phyloP scores from a whole-genome alignment of 2,888 invertebrate genomes.

The Microplitis manilae region DNA sequence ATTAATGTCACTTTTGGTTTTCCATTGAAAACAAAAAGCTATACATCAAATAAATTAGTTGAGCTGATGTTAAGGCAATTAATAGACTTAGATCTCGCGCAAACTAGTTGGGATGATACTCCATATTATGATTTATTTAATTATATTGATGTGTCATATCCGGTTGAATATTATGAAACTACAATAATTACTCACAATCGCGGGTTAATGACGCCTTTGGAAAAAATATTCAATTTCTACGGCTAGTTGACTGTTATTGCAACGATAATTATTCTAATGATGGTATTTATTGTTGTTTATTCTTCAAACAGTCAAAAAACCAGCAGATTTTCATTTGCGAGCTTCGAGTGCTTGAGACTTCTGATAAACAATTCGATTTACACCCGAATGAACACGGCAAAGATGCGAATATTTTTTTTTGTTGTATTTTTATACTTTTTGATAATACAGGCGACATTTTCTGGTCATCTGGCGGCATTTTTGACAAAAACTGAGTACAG shows the following conservation, averaged over 20 bases:
- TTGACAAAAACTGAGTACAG: neutral
- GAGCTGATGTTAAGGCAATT: too few relatives aligned
- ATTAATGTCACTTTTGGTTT: too few relatives aligned
- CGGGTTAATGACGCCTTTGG: neutral
- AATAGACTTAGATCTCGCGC: too few relatives aligned
- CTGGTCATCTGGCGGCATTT: neutral
- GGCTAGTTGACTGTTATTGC: neutral
- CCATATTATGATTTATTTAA: neutral
- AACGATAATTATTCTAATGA: neutral
- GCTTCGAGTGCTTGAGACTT: neutral
- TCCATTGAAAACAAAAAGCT: too few relatives aligned
- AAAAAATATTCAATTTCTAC: neutral
- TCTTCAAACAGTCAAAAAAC: neutral
- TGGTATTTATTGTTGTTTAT: neutral
- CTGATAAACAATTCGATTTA: neutral
- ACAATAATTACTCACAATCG: neutral
- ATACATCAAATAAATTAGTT: too few relatives aligned
- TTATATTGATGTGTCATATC: neutral
- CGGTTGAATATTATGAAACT: neutral
- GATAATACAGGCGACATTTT: neutral
- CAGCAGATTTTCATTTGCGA: neutral
- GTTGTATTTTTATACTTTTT: neutral
- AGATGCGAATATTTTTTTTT: slow-evolving; percentile 12
- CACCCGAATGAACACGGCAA: neutral
- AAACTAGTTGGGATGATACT: neutral